Evolutionary conservation across 2,888 invertebrate genomes (phyloP), one percentile per base, ranked within the genome.

Genomic region (Baccha elongata): DNA sequence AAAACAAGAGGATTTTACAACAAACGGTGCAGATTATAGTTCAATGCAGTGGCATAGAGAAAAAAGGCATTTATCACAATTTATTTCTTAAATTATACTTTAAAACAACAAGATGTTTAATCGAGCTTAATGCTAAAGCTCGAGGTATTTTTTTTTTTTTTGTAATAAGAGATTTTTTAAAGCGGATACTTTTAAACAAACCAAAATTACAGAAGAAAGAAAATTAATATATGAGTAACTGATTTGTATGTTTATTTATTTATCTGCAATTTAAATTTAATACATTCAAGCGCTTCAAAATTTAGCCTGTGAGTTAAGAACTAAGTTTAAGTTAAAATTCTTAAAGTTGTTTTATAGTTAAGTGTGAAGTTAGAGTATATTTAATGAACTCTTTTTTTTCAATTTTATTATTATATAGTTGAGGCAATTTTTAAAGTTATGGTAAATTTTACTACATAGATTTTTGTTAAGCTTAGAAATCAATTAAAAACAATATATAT

Each of bases 361-460:
- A 69, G 52, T 79, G 68, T 74, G 68, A 74, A 80, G 26, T 69
- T n/a, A 73, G 73, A 73, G 50, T 80, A 73, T 74, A 60, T 58
- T 62, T 48, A 55, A 53, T 62, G 26, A 53, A n/a, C n/a, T n/a
- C n/a, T n/a, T 62, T 76, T 69, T 26, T 29, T 68, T 32, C 37
- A 40, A 58, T 58, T 55, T 40, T 65, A 32, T 75, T 44, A 62
- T 62, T 76, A 69, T 37, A 58, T 71, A 69, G 64, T 65, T 50
- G 69, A 80, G 80, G 80, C 68, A 74, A 71, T 53, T 37, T 58
- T 58, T 17, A 19, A 64, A 52, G 44, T 55, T 17, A 50, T 71
- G 55, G 65, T 71, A 65, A 76, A 69, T 64, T 62, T 76, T 11
- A 50, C 19, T 78, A 69, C 40, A 64, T 69, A 71, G 35, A 15